A percentile compares a stretch with the other conserved stretches of the same genome.
phyloP scores from a whole-genome alignment of 1,140 invertebrate species.

The Aphelinus certus region DNA sequence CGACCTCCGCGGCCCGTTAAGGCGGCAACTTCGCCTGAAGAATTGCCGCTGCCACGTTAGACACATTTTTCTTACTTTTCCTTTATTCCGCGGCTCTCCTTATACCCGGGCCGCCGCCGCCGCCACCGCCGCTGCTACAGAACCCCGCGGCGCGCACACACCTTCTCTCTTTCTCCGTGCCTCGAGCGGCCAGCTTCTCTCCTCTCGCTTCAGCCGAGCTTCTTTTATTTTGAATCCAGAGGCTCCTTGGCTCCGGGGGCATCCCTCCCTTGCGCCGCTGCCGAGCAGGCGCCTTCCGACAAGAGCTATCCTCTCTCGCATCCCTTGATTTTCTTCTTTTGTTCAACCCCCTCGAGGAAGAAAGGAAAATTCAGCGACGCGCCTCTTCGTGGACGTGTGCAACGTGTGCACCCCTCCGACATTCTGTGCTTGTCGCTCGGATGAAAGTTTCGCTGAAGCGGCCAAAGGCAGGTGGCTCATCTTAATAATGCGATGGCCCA shows the following conservation, averaged over 20 bases:
- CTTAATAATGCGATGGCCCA: constrained; percentile 56
- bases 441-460: constrained; percentile 60
- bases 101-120: constrained; percentile 1
- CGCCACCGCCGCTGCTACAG: not conserved
- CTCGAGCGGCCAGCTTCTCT: not conserved
- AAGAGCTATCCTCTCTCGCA: constrained; percentile 49
- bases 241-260: constrained; percentile 1
- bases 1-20: constrained; percentile 61
- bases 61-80: constrained; percentile 69
- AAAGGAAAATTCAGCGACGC: constrained; percentile 7
- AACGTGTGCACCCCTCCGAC: not conserved
- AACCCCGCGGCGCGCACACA: constrained; percentile 30
- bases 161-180: constrained; percentile 22
- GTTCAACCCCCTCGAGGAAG: constrained; percentile 46
- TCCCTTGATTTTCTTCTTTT: constrained; percentile 63
- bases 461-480: constrained; percentile 59
- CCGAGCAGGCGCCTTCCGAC: constrained; percentile 14
- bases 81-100: constrained; percentile 58
- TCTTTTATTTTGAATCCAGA: not conserved
- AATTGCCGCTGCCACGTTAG: constrained; percentile 67
- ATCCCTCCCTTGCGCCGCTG: constrained; percentile 30
- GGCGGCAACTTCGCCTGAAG: constrained; percentile 66
- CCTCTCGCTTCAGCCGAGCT: constrained; percentile 19
- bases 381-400: not conserved
- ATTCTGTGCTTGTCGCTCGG: constrained; percentile 57